Percentiles rank a stretch among this genome's conserved stretches.
These are phyloP conservation scores for Acrocephalus arundinaceus DNA, from an alignment of 2,113 vertebrate species.

Conservation along the genomic window DNA sequence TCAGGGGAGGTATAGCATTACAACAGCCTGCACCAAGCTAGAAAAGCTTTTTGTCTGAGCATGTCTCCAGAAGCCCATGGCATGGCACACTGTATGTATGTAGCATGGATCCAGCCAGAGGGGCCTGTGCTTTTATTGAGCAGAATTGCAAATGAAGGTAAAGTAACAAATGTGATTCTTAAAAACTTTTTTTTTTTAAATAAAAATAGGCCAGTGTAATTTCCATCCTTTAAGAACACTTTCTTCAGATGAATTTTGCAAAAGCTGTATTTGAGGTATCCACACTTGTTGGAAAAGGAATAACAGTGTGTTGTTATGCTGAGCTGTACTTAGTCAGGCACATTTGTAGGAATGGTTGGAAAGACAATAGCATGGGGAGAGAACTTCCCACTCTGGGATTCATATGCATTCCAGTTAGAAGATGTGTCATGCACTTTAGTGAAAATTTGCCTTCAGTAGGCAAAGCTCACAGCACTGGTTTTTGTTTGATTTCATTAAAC, in stretches of 20 bases:
- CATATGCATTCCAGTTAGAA: not conserved
- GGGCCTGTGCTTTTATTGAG: not conserved
- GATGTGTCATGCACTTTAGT: not conserved
- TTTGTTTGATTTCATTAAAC: not conserved
- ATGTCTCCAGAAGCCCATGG: not conserved
- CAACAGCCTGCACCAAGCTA: not conserved
- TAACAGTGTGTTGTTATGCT: not conserved
- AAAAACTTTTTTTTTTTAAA: not conserved
- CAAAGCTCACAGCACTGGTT: not conserved
- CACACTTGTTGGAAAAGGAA: not conserved
- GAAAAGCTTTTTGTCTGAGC: not conserved
- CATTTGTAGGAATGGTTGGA: not conserved
- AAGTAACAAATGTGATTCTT: not conserved
- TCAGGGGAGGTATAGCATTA: not conserved
- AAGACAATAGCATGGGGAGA: not conserved
- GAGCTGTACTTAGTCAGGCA: not conserved
- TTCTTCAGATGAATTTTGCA: not conserved
- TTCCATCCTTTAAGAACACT: not conserved
- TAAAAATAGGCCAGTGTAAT: not conserved
- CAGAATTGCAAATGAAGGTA: not conserved
- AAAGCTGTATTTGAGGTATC: not conserved
- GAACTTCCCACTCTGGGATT: not conserved
- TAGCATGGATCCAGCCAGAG: not conserved
- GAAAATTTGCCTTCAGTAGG: not conserved
- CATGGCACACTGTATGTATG: rapidly evolving